Base-by-base conservation (phyloP, 2,113 vertebrate genomes). In the Meriones unguiculatus region DNA sequence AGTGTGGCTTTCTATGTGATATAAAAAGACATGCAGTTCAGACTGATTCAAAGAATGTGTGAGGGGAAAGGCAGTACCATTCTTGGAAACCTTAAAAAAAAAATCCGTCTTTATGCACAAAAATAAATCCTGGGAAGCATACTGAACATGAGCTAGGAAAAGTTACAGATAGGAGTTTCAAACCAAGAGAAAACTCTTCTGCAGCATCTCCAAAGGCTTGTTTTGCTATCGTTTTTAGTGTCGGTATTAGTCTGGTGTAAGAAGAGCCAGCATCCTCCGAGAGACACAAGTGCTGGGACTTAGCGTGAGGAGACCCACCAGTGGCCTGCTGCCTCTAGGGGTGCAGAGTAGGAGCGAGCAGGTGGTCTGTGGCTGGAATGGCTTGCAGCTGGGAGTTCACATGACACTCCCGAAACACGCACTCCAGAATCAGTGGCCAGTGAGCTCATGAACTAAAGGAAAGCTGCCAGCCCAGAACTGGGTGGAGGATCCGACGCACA, bases 31-130 rank as follows among this genome's bases (percentile, higher is more conserved):
- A 8, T 35, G 28, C 57, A 89, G 93, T 69, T 92, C 93, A 97
- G 95, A 92, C 97, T 93, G 91, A 97, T 97, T 96, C 96, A 96
- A 96, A 97, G 97, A 98, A 97, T 98, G 97, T 96, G 93, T 88
- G 84, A 97, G 89, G 84, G 93, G 64, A 52, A 92, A 94, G 91
- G 70, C 92, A 89, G 57, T 38, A 38, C 73, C 95, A 78, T 93
- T 97, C 95, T 97, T 97, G 95, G 97, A 98, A 97, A 94, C 94
- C 88, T 93, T 87, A 92, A 89, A 41, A 90, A 90, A 86, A 90
- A 91, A 81, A 46, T 18, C 5, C 2, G 24, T 85, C 18, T 93
- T 94, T 95, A 67, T 93, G 46, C 72, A 88, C 93, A 97, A 93
- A 97, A 97, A 97, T 96, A 97, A 94, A 94, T 97, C 89, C 94